Base-by-base conservation (phyloP, 2,888 invertebrate genomes). In the Bugula neritina region DNA sequence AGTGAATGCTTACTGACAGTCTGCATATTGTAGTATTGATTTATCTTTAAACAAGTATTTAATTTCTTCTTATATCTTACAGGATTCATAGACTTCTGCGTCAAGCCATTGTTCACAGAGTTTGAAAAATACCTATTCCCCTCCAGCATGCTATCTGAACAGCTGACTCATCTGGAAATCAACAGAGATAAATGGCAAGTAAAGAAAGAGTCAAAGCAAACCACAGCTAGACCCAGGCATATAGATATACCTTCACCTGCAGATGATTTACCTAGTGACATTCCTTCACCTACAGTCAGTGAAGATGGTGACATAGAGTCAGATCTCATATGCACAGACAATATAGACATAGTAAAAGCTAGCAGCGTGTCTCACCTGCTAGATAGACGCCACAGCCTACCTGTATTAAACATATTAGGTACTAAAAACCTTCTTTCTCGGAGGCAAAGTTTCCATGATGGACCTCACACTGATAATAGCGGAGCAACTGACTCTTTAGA, bases 51-150 rank as follows among this genome's bases (percentile, higher is more conserved):
- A 17, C 43, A 43, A 10, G 43, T 5, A 17, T 43, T 43, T 43
- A 43, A 10, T 43, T 43, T 10, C 43, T 17, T 17, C 72, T 72
- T 73, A 71, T 43, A 10, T 10, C 71, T 74, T 75, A 1, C 75
- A 83, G 83, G 83, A 23, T 94, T 94, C 85, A 91, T 92, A 85
- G 89, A 90, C 80, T 91, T 89, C 82, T 91, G 94, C 13, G 94
- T 93, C 0, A 88, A 89, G 0, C 94, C 94, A 0, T 86, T 94
- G 27, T 92, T 93, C 80, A 88, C 88, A 69, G 91, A 92, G 82
- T 94, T 93, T 94, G 70, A 70, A 31, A 70, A 70, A 29, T 89
- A 93, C 80, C 86, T 90, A 72, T 93, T 92, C 83, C 85, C 92
- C 55, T 86, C 88, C 29, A 91, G 90, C 72, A 87, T 88, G 10